Base-by-base conservation (phyloP, 2,113 vertebrate genomes). In the Petrocephalus zakoni region DNA sequence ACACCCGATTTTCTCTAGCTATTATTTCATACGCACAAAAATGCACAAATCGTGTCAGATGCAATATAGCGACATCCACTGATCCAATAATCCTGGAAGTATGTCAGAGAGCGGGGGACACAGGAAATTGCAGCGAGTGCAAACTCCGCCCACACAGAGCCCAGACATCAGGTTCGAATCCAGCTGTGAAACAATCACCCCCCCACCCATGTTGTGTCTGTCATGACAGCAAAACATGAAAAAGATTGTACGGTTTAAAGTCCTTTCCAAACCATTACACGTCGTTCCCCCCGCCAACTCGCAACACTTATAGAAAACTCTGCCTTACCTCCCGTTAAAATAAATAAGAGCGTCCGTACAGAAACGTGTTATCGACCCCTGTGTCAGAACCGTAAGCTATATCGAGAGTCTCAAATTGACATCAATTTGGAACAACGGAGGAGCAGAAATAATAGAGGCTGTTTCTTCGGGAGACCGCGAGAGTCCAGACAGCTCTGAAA, bases 331-430 rank as follows among this genome's bases (percentile, higher is more conserved):
- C 88, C 85, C 1, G 13, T 87, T 72, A 25, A 17, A 29, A 72
- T 85, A 90, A n/a, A 51, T 87, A 81, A 90, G 89, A 89, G 55
- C 68, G 29, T 90, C 89, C 87, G 72, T 88, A 51, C 68, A 58
- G 82, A 88, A 88, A 88, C 89, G 64, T 29, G 47, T 87, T 90
- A 91, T 91, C 89, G 91, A 91, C 86, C 86, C 81, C 56, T 42
- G 82, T 85, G 87, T 86, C 88, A 68, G 15, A 78, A 68, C 56
- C 53, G 78, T 91, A 89, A 90, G 90, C 89, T 53, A 85, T 86
- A 86, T 37, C 87, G 68, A 81, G 72, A 90, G 90, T 89, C 88
- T 87, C 15, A 51, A 86, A 55, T 53, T 51, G 83, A 83, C 75
- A 78, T 56, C 46, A 72, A 90, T 89, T 78, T 91, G 37, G 47